phyloP scores from a whole-genome alignment of 2,797 vertebrate genomes.

The Intellagama lesueurii region DNA sequence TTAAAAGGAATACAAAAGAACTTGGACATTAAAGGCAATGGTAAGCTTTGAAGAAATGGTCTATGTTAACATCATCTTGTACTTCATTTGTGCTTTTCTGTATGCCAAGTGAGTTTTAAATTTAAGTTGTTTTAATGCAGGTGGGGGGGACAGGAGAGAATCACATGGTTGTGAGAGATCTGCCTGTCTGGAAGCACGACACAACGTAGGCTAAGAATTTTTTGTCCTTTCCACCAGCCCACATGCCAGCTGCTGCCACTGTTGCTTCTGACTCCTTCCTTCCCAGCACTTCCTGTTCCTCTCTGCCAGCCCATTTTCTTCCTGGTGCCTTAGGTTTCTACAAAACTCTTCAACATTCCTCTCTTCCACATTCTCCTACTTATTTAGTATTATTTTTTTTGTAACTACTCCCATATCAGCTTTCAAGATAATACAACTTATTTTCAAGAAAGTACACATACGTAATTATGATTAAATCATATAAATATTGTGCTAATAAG shows the following conservation, averaged over 20 bases:
- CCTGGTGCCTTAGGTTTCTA: too few species aligned
- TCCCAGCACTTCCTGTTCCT: not conserved
- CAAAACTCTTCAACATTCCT: too few species aligned
- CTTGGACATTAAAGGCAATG: slow-evolving; percentile 5
- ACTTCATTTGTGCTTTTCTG: slow-evolving; percentile 3
- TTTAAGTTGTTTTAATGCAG: too few species aligned
- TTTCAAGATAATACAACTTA: too few species aligned
- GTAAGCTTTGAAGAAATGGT: not conserved
- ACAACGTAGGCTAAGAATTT: too few species aligned
- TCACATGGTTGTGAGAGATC: not conserved
- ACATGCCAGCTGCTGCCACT: not conserved
- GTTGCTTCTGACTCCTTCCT: not conserved
- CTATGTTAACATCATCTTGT: slow-evolving; percentile 3
- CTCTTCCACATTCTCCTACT: too few species aligned
- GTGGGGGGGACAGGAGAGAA: too few species aligned
- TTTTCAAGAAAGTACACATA: too few species aligned
- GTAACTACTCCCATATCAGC: too few species aligned
- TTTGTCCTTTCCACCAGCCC: not conserved
- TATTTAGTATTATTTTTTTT: too few species aligned
- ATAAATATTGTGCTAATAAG: too few species aligned
- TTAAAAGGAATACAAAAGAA: slow-evolving; percentile 14
- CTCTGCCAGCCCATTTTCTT: not conserved
- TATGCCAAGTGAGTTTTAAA: not conserved
- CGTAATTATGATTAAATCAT: too few species aligned
- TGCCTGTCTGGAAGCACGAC: not conserved